A percentile compares a stretch with the other conserved stretches of the same genome.
Evolutionary conservation across 23 tunicate species (phyloP).

Genomic region (Phallusia fumigata): DNA sequence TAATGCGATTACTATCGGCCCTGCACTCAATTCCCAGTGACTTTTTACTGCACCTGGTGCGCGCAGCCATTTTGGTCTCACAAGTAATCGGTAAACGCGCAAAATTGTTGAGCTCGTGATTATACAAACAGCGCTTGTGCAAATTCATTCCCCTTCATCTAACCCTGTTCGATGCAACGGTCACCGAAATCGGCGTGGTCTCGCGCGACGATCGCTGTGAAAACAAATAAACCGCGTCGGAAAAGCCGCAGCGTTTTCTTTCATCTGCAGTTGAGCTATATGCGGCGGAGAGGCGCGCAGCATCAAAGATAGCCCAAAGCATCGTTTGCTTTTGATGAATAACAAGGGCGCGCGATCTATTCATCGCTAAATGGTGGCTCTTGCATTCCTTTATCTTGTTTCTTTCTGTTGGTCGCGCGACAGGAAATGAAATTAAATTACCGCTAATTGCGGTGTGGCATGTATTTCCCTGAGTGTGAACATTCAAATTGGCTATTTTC

Average conservation of each 20-base stretch:
- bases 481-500: too few relatives aligned
- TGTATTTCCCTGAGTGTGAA: background rate
- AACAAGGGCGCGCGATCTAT: background rate
- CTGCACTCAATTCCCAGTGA: background rate
- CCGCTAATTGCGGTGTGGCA: background rate
- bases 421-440: background rate
- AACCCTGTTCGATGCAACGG: background rate
- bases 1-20: background rate
- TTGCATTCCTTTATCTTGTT: background rate
- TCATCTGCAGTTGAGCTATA: background rate
- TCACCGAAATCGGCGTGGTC: conserved; percentile 2
- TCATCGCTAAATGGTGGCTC: background rate
- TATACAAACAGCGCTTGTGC: background rate
- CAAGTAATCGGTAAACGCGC: conserved; percentile 12
- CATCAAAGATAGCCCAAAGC: background rate
- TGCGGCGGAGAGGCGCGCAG: background rate
- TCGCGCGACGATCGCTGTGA: background rate
- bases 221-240: conserved; percentile 3
- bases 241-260: background rate
- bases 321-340: background rate
- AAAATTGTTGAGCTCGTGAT: background rate
- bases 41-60: background rate
- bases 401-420: background rate
- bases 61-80: background rate
- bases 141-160: background rate